A percentile compares a stretch with the other conserved stretches of the same genome.
phyloP scores from a whole-genome alignment of 1,140 invertebrate genomes.

The Lordiphosa mommai region DNA sequence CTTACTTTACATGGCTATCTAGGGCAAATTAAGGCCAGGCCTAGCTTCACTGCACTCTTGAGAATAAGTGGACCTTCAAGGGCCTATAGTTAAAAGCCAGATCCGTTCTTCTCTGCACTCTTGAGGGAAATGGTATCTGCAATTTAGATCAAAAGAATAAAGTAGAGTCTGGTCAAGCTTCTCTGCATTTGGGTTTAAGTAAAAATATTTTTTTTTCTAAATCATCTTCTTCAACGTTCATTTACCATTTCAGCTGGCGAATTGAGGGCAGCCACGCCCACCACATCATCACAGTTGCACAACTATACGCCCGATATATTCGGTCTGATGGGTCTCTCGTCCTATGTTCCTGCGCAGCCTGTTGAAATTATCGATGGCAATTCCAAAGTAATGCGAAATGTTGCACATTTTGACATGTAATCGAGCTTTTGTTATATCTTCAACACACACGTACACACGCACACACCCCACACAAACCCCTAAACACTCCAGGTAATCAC shows the following conservation, averaged over 20 bases:
- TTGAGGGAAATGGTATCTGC: too few relatives aligned
- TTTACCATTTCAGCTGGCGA: slow-evolving; percentile 43
- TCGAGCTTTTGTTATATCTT: slow-evolving; percentile 27
- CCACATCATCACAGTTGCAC: slow-evolving; percentile 69
- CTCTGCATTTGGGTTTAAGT: too few relatives aligned
- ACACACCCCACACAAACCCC: slow-evolving; percentile 4
- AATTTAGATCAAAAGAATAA: too few relatives aligned
- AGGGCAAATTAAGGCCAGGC: background rate
- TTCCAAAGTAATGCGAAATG: slow-evolving; percentile 80
- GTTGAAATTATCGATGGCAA: slow-evolving; percentile 81
- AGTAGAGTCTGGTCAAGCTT: background rate
- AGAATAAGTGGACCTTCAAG: too few relatives aligned
- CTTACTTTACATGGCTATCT: background rate
- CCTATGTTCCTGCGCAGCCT: slow-evolving; percentile 79
- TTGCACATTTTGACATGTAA: slow-evolving; percentile 39
- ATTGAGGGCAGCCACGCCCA: slow-evolving; percentile 66
- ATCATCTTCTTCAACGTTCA: background rate
- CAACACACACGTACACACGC: slow-evolving; percentile 1
- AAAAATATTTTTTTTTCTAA: too few relatives aligned
- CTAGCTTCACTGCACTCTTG: background rate
- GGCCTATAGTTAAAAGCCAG: too few relatives aligned
- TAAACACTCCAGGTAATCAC: slow-evolving; percentile 69
- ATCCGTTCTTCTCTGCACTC: too few relatives aligned
- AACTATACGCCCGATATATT: slow-evolving; percentile 79
- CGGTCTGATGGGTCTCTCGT: slow-evolving; percentile 80